Conservation (phyloP, 2,888 invertebrate species). For the Ceriagrion tenellum region DNA sequence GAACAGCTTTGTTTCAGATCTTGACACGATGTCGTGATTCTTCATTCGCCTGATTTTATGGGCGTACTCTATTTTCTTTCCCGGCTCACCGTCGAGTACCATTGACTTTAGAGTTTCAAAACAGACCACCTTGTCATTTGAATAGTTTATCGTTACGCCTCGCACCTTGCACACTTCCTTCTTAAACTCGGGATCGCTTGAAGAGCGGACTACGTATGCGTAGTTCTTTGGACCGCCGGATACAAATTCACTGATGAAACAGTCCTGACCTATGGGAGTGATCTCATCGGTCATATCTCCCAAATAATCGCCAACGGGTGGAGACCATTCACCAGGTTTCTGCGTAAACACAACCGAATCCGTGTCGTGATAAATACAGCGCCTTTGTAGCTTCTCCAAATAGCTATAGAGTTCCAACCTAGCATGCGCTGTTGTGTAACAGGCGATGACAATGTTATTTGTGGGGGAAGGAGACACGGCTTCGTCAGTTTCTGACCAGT, state of each 20-base stretch:
- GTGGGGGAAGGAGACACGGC: slow-evolving; percentile 69
- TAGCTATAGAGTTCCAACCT: slow-evolving; percentile 74
- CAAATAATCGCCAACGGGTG: slow-evolving; percentile 69
- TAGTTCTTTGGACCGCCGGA: slow-evolving; percentile 76
- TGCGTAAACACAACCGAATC: slow-evolving; percentile 74
- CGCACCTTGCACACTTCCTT: slow-evolving; percentile 72
- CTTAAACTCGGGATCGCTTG: slow-evolving; percentile 26
- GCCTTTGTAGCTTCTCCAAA: slow-evolving; percentile 73
- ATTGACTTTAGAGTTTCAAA: too few species aligned
- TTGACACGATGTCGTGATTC: too few species aligned
- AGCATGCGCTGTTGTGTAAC: slow-evolving; percentile 75
- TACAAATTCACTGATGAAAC: slow-evolving; percentile 74
- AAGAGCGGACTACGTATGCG: slow-evolving; percentile 72
- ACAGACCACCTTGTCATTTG: slow-evolving; percentile 68
- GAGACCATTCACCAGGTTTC: slow-evolving; percentile 63
- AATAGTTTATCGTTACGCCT: slow-evolving; percentile 72
- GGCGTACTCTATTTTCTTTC: too few species aligned
- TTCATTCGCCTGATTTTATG: too few species aligned
- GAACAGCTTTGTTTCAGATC: too few species aligned
- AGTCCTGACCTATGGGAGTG: slow-evolving; percentile 72
- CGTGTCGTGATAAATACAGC: slow-evolving; percentile 76
- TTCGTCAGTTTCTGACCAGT: slow-evolving; percentile 71
- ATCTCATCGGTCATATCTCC: slow-evolving; percentile 76
- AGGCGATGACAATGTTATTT: slow-evolving; percentile 75
- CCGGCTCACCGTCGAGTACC: too few species aligned